These are phyloP conservation scores for Siniperca undulata DNA, from an alignment of 2,797 vertebrate species.

Conservation along the genomic window DNA sequence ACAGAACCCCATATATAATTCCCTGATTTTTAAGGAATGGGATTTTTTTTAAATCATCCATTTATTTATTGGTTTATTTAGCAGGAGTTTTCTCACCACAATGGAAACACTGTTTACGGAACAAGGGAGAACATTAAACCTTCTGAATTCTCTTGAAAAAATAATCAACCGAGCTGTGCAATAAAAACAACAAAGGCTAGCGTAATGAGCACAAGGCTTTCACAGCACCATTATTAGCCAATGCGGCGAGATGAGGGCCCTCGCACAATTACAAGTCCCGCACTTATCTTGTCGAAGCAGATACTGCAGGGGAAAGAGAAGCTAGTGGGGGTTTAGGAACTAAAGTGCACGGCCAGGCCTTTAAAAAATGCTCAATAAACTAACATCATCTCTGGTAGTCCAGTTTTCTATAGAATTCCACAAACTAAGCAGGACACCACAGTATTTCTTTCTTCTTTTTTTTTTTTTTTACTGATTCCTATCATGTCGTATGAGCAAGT, in stretches of 20 bases:
- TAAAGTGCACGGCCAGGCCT: slow-evolving; percentile 35
- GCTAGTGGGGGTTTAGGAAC: not conserved
- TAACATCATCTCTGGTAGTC: slow-evolving; percentile 54
- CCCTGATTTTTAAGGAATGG: slow-evolving; percentile 31
- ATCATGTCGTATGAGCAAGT: slow-evolving; percentile 45
- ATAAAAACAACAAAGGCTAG: slow-evolving; percentile 80
- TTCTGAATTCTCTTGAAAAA: slow-evolving; percentile 70
- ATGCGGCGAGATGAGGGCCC: slow-evolving; percentile 78
- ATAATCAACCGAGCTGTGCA: slow-evolving; percentile 75
- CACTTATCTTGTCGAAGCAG: slow-evolving; percentile 86
- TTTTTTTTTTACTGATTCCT: slow-evolving; percentile 18
- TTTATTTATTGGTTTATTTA: slow-evolving; percentile 66
- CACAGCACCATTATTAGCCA: slow-evolving; percentile 81
- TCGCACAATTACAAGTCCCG: slow-evolving; percentile 82
- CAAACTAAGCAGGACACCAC: slow-evolving; percentile 41
- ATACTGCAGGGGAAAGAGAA: slow-evolving; percentile 74
- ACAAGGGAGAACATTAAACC: slow-evolving; percentile 71
- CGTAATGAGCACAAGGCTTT: slow-evolving; percentile 83
- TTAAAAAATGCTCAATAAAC: slow-evolving; percentile 55
- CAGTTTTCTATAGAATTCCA: slow-evolving; percentile 42
- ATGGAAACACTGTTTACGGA: slow-evolving; percentile 60
- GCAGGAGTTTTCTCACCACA: slow-evolving; percentile 30
- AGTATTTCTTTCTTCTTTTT: not conserved
- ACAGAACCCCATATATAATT: slow-evolving; percentile 31
- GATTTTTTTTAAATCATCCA: slow-evolving; percentile 33